These are phyloP conservation scores for Takifugu flavidus DNA, from an alignment of 2,113 vertebrate species.

Conservation along the genomic window DNA sequence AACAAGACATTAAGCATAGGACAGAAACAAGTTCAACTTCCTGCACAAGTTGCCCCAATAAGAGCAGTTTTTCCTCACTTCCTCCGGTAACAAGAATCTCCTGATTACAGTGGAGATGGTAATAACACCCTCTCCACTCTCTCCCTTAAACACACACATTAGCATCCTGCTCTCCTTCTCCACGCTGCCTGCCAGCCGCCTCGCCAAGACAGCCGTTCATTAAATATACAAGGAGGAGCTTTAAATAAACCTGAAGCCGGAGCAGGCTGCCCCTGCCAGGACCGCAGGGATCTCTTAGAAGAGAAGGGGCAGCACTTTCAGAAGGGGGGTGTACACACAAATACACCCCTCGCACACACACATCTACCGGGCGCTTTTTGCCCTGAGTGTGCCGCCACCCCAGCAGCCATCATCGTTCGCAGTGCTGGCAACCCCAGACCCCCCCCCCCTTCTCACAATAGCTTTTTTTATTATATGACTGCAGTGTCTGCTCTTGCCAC, in stretches of 20 bases:
- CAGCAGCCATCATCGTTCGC: constrained; percentile 15
- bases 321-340: constrained; percentile 7
- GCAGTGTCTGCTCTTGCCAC: constrained; percentile 34
- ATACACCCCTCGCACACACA: constrained; percentile 5
- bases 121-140: constrained; percentile 53
- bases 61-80: constrained; percentile 23
- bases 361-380: constrained; percentile 6
- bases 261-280: constrained; percentile 33
- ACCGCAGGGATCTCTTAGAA: constrained; percentile 50
- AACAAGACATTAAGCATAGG: too few relatives aligned
- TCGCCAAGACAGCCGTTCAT: constrained; percentile 64
- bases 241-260: constrained; percentile 66
- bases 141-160: constrained; percentile 63
- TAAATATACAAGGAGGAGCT: constrained; percentile 71
- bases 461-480: constrained; percentile 30
- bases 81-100: constrained; percentile 50
- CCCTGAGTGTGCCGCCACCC: constrained; percentile 35
- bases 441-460: constrained; percentile 19
- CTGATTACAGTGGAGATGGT: constrained; percentile 38
- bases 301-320: constrained; percentile 47
- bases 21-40: too few relatives aligned
- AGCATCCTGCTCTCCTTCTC: constrained; percentile 31
- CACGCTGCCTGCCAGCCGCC: constrained; percentile 24
- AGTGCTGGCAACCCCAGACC: constrained; percentile 33
- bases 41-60: too few relatives aligned